Evolutionary conservation across 2,888 invertebrate species (phyloP), one percentile per base, ranked within the genome.

Genomic region (Hybos culiciformis): DNA sequence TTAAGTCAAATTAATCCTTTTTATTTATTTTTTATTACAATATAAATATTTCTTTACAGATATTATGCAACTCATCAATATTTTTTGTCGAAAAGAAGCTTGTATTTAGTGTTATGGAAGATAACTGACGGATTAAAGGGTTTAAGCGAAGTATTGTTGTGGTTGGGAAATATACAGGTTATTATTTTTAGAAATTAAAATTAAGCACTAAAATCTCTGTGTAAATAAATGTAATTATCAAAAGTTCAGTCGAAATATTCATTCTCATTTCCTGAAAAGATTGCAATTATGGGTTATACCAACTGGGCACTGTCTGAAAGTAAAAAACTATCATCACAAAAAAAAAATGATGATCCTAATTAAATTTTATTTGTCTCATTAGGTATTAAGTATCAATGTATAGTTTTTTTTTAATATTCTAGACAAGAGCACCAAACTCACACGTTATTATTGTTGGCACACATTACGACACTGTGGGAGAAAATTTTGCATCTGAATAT

Each of bases 21-120:
- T 5, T 23, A 43, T 53, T 41, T 32, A 5, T 37, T 14, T 46
- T 23, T 51, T 31, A 14, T 57, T 12, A n/a, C 4, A 29, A n/a
- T n/a, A 29, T n/a, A n/a, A n/a, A 29, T 3, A n/a, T 38, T 46
- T n/a, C n/a, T 2, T 47, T 43, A 4, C 23, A 78, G 78, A 59
- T 96, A 97, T 63, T 97, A 97, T 63, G 91, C 96, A 0, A 97
- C 97, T 0, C 97, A 97, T 71, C 96, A 97, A 62, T 98, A 98
- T 66, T 98, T 98, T 64, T 69, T 98, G 37, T 94, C 96, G 0
- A 87, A 92, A 46, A 75, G 97, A 12, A 92, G 94, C 50, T 69
- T 98, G 26, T 98, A 96, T 63, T 70, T 98, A 42, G 96, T 97
- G 2, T 77, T 96, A 4, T 98, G 97, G 96, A 78, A 82, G 53